Percentiles rank a stretch among this genome's conserved stretches.
Conservation (phyloP, 2,888 invertebrate genomes). For the Leptogaster cylindrica region DNA sequence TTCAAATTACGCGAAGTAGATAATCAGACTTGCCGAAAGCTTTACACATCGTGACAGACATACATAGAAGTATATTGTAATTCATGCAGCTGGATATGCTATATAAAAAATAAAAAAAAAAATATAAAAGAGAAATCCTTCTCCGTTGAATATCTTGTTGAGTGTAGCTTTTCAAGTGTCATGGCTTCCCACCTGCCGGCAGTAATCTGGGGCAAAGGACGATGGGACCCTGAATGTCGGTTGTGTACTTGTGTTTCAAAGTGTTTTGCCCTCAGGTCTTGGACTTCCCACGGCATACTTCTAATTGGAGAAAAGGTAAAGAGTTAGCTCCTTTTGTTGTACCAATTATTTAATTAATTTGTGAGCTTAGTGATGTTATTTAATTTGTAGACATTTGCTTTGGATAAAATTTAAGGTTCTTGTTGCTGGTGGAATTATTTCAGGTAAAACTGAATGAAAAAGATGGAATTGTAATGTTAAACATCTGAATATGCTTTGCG, state of each 20-base stretch:
- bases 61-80: neutral
- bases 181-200: too few species aligned
- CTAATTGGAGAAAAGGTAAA: constrained; percentile 2
- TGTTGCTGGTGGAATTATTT: neutral
- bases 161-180: too few species aligned
- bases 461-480: too few species aligned
- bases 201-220: neutral
- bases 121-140: too few species aligned
- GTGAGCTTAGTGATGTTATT: constrained; percentile 20
- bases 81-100: too few species aligned
- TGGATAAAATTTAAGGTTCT: neutral
- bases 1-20: constrained; percentile 11
- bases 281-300: neutral
- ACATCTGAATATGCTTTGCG: too few species aligned
- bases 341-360: constrained; percentile 44
- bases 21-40: constrained; percentile 24
- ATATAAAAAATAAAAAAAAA: too few species aligned
- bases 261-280: constrained; percentile 5
- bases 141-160: too few species aligned
- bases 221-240: neutral
- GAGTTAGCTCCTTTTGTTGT: constrained; percentile 11
- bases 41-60: neutral
- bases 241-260: neutral
- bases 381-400: neutral
- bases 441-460: neutral